Evolutionary conservation across 2,888 invertebrate species (phyloP).

Genomic region (Sarcophaga subvicina): DNA sequence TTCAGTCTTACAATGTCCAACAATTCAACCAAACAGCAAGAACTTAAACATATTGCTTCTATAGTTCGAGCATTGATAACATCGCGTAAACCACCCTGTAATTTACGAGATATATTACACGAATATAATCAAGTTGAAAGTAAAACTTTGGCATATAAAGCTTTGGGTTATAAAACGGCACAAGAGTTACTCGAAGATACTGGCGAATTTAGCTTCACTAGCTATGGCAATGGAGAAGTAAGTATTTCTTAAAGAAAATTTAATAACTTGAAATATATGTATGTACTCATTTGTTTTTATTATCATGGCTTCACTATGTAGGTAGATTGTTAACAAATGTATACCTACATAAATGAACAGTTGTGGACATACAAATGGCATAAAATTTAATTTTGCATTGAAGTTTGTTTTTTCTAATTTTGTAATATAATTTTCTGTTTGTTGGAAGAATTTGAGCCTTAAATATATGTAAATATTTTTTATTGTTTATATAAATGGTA

Average conservation of each 20-base stretch:
- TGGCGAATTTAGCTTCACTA: conserved; percentile 83
- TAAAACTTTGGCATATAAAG: conserved; percentile 85
- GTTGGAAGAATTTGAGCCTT: no score
- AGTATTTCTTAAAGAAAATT: conserved; percentile 57
- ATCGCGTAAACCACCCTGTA: conserved; percentile 78
- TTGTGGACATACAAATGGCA: no score
- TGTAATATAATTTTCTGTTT: no score
- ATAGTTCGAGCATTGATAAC: conserved; percentile 78
- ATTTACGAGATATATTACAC: conserved; percentile 80
- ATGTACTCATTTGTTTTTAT: no score
- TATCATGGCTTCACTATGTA: no score
- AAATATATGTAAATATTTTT: no score
- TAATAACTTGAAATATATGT: neutral
- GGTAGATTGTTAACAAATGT: no score
- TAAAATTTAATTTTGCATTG: no score
- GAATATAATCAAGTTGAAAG: conserved; percentile 87
- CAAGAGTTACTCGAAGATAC: conserved; percentile 85
- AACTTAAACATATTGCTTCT: conserved; percentile 73
- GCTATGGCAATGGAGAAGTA: conserved; percentile 82
- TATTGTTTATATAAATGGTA: no score
- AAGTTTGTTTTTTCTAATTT: no score
- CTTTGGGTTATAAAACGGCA: conserved; percentile 84
- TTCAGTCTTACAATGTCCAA: conserved; percentile 58
- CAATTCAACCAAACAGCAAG: conserved; percentile 70
- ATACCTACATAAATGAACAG: no score